These are phyloP conservation scores for Pteropus alecto DNA, from an alignment of 2,113 vertebrate species.

Conservation along the genomic window DNA sequence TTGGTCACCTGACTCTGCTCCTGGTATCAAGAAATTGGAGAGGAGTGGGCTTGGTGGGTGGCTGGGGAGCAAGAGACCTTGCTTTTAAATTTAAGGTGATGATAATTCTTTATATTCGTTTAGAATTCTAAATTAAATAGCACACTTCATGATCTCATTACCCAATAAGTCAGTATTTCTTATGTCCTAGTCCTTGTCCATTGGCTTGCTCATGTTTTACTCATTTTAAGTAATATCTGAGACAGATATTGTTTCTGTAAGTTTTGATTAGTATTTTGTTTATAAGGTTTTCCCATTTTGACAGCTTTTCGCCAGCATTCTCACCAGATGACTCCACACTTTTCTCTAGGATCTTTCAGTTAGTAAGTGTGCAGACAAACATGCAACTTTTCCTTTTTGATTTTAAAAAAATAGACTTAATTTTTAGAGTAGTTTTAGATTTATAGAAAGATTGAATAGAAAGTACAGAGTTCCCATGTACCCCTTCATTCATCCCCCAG, in stretches of 20 bases:
- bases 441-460: neutral
- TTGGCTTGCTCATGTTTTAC: neutral
- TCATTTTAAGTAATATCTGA: neutral
- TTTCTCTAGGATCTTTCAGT: neutral
- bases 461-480: neutral
- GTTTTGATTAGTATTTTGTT: neutral
- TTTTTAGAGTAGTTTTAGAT: neutral
- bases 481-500: neutral
- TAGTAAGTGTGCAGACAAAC: neutral
- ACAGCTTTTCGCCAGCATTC: neutral
- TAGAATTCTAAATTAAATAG: neutral
- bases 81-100: neutral
- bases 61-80: neutral
- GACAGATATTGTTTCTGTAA: neutral
- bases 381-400: neutral
- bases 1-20: neutral
- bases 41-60: neutral
- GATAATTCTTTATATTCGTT: neutral
- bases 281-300: neutral
- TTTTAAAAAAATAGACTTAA: neutral
- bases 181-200: too few species aligned
- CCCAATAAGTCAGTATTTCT: neutral
- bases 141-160: neutral
- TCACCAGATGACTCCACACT: accelerated
- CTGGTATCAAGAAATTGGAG: neutral